Conservation (phyloP, 1,140 invertebrate species). For the Subanguina moxae region DNA sequence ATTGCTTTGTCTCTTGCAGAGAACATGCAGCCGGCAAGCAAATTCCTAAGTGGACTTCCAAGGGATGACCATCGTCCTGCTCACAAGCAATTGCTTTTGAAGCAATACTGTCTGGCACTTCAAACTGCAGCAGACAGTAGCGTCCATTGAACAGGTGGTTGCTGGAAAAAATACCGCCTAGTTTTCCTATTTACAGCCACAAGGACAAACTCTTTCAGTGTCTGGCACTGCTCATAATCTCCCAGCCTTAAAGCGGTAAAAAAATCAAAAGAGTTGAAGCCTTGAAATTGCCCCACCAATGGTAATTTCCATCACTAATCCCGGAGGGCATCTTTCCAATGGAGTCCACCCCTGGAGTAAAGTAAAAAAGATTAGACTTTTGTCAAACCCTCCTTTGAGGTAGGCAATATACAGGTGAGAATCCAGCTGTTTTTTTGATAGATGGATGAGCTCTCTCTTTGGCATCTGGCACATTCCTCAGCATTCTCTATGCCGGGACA, state of each 20-base stretch:
- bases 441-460: conserved; percentile 18
- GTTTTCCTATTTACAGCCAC: too few species aligned
- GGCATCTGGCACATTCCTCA: conserved; percentile 46
- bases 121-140: conserved; percentile 55
- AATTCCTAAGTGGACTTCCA: conserved; percentile 38
- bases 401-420: conserved; percentile 41
- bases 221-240: conserved; percentile 54
- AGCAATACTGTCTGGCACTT: conserved; percentile 31
- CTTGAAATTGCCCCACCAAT: conserved; percentile 46
- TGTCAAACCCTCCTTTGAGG: too few species aligned
- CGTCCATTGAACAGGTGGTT: conserved; percentile 48
- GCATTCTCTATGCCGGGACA: conserved; percentile 37
- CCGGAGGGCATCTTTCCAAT: conserved; percentile 57
- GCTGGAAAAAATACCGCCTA: conserved; percentile 29
- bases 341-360: conserved; percentile 51
- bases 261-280: too few species aligned
- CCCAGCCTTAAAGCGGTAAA: too few species aligned
- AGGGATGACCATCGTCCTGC: conserved; percentile 14
- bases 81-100: conserved; percentile 19
- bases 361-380: conserved; percentile 13
- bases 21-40: conserved; percentile 40
- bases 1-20: conserved; percentile 27
- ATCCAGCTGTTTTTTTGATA: conserved; percentile 52
- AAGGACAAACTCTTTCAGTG: conserved; percentile 29
- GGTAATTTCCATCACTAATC: conserved; percentile 58